Evolutionary conservation across 2,797 vertebrate genomes (phyloP).

Genomic region (Chelonia mydas): DNA sequence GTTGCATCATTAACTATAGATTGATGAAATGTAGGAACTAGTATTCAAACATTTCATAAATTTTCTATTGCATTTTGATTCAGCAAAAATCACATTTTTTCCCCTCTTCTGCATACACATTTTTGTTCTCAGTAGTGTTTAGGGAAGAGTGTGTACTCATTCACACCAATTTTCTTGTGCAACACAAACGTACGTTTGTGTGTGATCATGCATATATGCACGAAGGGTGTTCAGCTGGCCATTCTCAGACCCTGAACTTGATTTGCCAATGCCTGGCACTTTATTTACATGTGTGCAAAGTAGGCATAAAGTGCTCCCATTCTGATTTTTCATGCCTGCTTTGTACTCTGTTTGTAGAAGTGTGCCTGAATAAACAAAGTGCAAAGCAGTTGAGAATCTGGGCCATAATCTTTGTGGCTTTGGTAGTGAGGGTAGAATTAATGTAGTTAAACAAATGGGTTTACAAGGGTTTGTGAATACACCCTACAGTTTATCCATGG

Average conservation of each 20-base stretch:
- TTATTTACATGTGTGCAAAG: background rate
- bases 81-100: background rate
- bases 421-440: background rate
- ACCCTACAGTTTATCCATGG: background rate
- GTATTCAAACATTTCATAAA: background rate
- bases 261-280: background rate
- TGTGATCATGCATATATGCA: background rate
- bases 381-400: background rate
- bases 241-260: background rate
- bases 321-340: background rate
- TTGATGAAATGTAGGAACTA: background rate
- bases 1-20: background rate
- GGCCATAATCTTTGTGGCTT: background rate
- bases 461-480: background rate
- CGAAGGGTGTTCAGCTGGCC: background rate
- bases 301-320: background rate
- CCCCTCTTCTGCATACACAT: rapidly evolving
- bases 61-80: background rate
- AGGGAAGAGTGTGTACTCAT: background rate
- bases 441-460: background rate
- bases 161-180: background rate
- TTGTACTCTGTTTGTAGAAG: background rate
- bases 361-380: background rate
- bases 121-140: background rate
- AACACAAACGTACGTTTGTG: background rate